Evolutionary conservation across 1,140 invertebrate genomes (phyloP).

Genomic region (Pseudobourletiella spinata): DNA sequence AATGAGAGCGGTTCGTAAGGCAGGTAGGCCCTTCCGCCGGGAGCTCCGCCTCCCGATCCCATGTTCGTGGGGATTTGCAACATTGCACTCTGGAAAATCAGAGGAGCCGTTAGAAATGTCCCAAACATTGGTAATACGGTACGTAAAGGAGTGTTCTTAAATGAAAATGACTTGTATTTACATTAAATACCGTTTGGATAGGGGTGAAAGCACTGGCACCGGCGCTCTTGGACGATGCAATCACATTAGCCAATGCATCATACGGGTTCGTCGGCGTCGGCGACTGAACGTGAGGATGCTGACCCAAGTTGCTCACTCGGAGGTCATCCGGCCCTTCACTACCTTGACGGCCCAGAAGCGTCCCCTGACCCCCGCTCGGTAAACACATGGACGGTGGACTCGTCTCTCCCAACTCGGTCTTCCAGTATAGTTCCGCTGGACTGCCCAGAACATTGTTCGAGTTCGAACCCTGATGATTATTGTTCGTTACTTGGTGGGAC

Average conservation of each 20-base stretch:
- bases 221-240: constrained; percentile 40
- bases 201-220: constrained; percentile 79
- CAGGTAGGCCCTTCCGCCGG: constrained; percentile 56
- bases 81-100: constrained; percentile 31
- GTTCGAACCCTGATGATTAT: constrained; percentile 30
- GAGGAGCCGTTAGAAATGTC: no score
- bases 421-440: constrained; percentile 35
- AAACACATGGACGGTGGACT: constrained; percentile 34
- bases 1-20: constrained; percentile 84
- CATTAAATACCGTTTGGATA: constrained; percentile 50
- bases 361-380: constrained; percentile 18
- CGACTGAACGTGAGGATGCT: constrained; percentile 40
- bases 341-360: constrained; percentile 25
- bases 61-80: constrained; percentile 35
- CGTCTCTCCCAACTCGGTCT: constrained; percentile 33
- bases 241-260: constrained; percentile 37
- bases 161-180: constrained; percentile 20
- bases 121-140: not conserved
- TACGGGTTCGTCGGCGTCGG: constrained; percentile 43
- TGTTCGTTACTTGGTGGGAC: constrained; percentile 25
- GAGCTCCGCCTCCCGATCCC: constrained; percentile 18
- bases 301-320: constrained; percentile 38
- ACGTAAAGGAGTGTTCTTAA: no score
- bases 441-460: constrained; percentile 23
- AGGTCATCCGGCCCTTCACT: constrained; percentile 38